Percentiles rank a stretch among this genome's conserved stretches.
These are phyloP conservation scores for Perodicticus potto DNA, from an alignment of 2,797 vertebrate species.

Conservation along the genomic window DNA sequence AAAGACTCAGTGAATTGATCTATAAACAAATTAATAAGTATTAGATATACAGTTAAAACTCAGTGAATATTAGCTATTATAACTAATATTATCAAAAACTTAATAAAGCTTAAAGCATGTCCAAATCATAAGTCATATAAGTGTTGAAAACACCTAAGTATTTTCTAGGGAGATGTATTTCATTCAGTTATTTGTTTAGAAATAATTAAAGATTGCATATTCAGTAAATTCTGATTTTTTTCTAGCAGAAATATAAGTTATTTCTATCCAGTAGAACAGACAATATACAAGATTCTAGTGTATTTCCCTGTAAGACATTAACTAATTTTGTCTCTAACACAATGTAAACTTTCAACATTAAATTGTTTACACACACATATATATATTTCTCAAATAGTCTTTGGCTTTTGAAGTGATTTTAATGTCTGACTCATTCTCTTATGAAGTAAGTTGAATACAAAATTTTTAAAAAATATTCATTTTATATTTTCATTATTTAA, in stretches of 20 bases:
- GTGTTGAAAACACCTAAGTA: background rate
- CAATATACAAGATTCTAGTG: background rate
- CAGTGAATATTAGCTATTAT: background rate
- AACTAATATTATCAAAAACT: background rate
- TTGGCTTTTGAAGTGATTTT: background rate
- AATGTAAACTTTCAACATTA: background rate
- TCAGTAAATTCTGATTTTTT: conserved; percentile 43
- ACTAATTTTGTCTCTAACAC: background rate
- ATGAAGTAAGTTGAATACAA: background rate
- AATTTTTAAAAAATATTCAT: background rate
- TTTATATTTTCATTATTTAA: conserved; percentile 26
- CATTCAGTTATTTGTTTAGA: background rate
- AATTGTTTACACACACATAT: background rate
- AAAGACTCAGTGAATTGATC: conserved; percentile 1
- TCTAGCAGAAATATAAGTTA: background rate
- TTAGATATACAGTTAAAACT: background rate
- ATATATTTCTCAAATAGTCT: background rate
- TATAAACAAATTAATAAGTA: background rate
- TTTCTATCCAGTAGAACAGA: background rate
- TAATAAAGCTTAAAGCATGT: conserved; percentile 1
- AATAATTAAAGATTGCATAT: background rate
- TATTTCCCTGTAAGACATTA: background rate
- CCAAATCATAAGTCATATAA: background rate
- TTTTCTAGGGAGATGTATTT: background rate
- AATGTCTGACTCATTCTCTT: background rate